Evolutionary conservation across 2,113 vertebrate species (phyloP), one percentile per base, ranked within the genome.

Genomic region (Tupaia tana): DNA sequence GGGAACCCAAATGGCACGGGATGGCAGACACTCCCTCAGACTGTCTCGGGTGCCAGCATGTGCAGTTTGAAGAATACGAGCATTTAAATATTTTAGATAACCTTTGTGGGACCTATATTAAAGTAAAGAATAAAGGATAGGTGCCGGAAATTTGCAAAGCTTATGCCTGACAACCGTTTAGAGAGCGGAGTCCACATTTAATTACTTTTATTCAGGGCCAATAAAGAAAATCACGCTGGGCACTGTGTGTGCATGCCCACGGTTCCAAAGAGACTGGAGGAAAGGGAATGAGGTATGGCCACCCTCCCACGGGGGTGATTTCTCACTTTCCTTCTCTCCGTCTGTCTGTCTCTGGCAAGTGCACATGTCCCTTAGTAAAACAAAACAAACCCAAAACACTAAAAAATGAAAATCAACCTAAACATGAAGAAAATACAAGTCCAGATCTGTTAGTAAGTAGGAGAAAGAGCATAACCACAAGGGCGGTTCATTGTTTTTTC

Each of bases 71-170:
- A 92, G 27, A 85, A 77, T 54, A 58, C 22, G 79, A 86, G 25
- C n/a, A 92, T 64, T 85, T 92, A 61, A 90, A 84, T 93, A 94
- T 90, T 93, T 84, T 82, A 88, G 56, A 89, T 79, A 91, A 91
- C 84, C 54, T 90, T 97, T 91, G 34, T 87, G 59, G 80, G 43
- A 86, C 25, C 54, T 25, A 77, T 34, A 71, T 80, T 91, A 96
- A 94, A 80, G 79, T n/a, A 73, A 31, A 85, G 43, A 94, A 66
- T 63, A 93, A 93, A 8, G 34, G 59, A 10, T 9, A 86, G 18
- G 61, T 87, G 75, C 56, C 74, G 58, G 75, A 94, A 96, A 95
- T 79, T 58, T 54, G 85, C 77, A 94, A 96, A 79, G 58, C 88
- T 83, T 54, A 84, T n/a, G 69, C 25, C 52, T 74, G n/a, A 66